A percentile compares a stretch with the other conserved stretches of the same genome.
These are phyloP conservation scores for Trididemnum nubilum DNA, from an alignment of 23 tunicate species.

Conservation along the genomic window DNA sequence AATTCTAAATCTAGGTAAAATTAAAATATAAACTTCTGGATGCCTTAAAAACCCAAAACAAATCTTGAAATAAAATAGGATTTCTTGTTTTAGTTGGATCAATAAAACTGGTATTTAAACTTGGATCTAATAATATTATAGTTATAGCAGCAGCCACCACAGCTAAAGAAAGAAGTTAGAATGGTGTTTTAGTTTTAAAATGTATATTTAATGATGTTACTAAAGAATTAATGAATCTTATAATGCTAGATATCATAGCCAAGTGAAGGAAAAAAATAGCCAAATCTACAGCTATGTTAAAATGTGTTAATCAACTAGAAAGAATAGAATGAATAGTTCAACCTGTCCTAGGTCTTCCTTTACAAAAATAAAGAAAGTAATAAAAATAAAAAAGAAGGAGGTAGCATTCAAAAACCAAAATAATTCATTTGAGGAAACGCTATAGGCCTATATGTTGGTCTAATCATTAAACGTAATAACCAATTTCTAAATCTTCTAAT, in stretches of 20 bases:
- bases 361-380: background rate
- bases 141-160: conserved; percentile 38
- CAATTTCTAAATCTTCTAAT: conserved; percentile 34
- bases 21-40: conserved; percentile 33
- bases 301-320: background rate
- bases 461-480: background rate
- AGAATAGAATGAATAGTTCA: conserved; percentile 39
- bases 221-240: conserved; percentile 25
- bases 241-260: conserved; percentile 18
- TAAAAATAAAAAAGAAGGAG: conserved; percentile 18
- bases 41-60: conserved; percentile 43
- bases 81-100: conserved; percentile 27
- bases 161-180: conserved; percentile 8
- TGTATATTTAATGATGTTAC: conserved; percentile 2
- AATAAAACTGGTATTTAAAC: conserved; percentile 30
- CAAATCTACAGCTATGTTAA: background rate
- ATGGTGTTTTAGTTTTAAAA: background rate
- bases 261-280: conserved; percentile 24
- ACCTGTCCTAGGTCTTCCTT: background rate
- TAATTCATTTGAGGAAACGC: conserved; percentile 37
- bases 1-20: conserved; percentile 42
- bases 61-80: conserved; percentile 33
- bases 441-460: conserved; percentile 29
- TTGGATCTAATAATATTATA: conserved; percentile 30
- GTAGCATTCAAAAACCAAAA: conserved; percentile 18